Base-by-base conservation (phyloP, 1,140 invertebrate genomes). In the Philaenus spumarius region DNA sequence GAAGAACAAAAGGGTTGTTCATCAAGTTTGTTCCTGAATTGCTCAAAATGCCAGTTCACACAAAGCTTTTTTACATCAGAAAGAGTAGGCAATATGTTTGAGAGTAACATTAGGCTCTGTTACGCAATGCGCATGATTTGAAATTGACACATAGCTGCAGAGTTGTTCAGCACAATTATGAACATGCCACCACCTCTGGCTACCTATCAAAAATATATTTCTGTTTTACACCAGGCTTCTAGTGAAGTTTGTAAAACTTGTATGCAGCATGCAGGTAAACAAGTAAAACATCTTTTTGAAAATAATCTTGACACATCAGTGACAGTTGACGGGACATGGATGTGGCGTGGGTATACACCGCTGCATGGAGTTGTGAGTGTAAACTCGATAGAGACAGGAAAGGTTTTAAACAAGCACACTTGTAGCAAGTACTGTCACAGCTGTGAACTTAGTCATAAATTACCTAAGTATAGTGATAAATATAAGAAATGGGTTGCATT, bases 231-330 rank as follows among this genome's bases (percentile, higher is more conserved):
- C 42, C 42, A 45, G 15, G 42, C 42, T 15, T 45, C 42, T 45
- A 17, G 15, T 9, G 15, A 45, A 6, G 15, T 45, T 9, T 9
- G 42, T 45, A 19, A 45, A 45, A 45, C 15, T n/a, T n/a, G n/a
- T 19, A 7, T 45, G 42, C 6, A 17, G 15, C 7, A 45, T 45
- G 42, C 42, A 45, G 7, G 42, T 45, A 45, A 45, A 45, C 6
- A 9, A 45, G 42, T 45, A n/a, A n/a, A n/a, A n/a, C n/a, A n/a
- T n/a, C n/a, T 45, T 9, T 15, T 19, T 9, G 15, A 45, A 45
- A 45, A 45, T 45, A 45, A 17, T 45, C 42, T 6, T 9, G 42
- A 45, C 42, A 45, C 42, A 9, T 45, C 42, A 45, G 42, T 45
- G 14, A 45, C 42, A 45, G 42, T 45, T 7, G 42, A 45, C 6